Evolutionary conservation across 2,888 invertebrate species (phyloP).

Genomic region (Ectobius pallidus): DNA sequence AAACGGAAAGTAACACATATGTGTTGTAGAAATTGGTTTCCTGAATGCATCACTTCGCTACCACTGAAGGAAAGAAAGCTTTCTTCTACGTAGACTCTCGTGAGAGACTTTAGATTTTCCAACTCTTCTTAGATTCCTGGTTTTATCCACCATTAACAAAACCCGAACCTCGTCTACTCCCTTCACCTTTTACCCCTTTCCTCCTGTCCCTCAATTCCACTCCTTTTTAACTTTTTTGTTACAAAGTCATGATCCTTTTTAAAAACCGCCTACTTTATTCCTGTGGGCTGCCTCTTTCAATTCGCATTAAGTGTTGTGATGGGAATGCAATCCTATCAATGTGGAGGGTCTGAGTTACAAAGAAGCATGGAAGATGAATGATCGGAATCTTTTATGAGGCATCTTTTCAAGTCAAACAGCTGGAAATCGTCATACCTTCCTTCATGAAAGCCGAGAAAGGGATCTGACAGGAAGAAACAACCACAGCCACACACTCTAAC

Average conservation of each 20-base stretch:
- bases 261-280: conserved; percentile 13
- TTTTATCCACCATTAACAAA: conserved; percentile 27
- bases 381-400: conserved; percentile 39
- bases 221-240: neutral
- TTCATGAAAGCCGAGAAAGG: neutral
- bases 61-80: no score
- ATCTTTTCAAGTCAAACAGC: conserved; percentile 36
- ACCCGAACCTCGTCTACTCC: conserved; percentile 14
- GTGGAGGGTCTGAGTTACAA: conserved; percentile 29
- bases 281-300: conserved; percentile 4
- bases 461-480: no score
- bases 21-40: no score
- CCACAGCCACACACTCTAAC: no score
- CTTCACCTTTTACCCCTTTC: neutral
- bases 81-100: no score
- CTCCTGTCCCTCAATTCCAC: no score
- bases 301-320: conserved; percentile 23
- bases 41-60: no score
- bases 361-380: conserved; percentile 35
- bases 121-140: no score
- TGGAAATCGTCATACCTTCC: conserved; percentile 7
- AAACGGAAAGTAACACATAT: no score
- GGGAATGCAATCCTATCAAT: conserved; percentile 33
- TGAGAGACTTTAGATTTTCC: no score
- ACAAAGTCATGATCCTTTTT: conserved; percentile 28